Evolutionary conservation across 2,113 vertebrate genomes (phyloP), one percentile per base, ranked within the genome.

Genomic region (Oophaga pumilio): DNA sequence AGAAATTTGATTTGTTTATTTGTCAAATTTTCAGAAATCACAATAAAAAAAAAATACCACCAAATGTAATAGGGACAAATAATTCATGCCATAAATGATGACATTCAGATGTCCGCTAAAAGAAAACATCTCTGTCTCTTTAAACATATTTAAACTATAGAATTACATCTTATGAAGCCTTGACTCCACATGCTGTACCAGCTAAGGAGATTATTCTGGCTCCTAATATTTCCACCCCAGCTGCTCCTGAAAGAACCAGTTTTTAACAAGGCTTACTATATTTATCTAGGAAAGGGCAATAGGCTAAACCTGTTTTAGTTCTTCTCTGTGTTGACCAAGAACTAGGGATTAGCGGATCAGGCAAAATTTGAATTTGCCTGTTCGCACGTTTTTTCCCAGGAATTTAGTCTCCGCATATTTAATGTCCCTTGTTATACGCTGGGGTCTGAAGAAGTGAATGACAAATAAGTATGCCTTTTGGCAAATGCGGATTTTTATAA

Each of bases 231-330:
- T 73, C 7, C 3, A 49, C 28, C 68, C 69, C 69, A 73, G 69
- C 28, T 73, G 69, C 33, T 73, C 69, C 28, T 73, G 24, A 73
- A 20, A 20, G 33, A 73, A 2, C 13, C 69, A 43, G 69, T 18
- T 73, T 49, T 73, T 43, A 20, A 18, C 43, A 73, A 73, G 69
- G 69, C 33, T 73, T 73, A 73, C 69, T 73, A 73, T 73, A 49
- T 73, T 73, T 73, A 73, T 73, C 69, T 73, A 49, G 69, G 8
- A 49, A 20, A 43, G 33, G 69, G 28, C 69, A 49, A 20, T 20
- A 49, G 69, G 69, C 15, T 20, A 73, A 73, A 73, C 17, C 69
- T 73, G 15, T 73, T 73, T 43, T 9, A 22, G n/a, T n/a, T 33
- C 2, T 15, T 15, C 33, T 71, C 8, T 43, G 15, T 10, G 28